Base-by-base conservation (phyloP, 2,888 invertebrate species). In the Agriotes lineatus region DNA sequence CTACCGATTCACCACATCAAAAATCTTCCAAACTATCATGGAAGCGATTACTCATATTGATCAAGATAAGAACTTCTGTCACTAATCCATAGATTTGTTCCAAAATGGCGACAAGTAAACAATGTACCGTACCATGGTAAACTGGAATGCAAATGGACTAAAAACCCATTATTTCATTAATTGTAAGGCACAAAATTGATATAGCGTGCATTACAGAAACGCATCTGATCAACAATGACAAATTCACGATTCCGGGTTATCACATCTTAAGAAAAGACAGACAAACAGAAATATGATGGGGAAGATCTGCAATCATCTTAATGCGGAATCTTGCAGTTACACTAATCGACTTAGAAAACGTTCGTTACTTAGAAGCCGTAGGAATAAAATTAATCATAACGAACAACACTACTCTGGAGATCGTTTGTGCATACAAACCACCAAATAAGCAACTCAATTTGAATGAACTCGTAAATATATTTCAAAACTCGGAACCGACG, bases 21-120 rank as follows among this genome's bases (percentile, higher is more conserved):
- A 45, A 7, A 45, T 14, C n/a, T 20, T 42, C 16, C 45, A 45
- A 14, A 19, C 45, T 14, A 14, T 45, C 16, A 5, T 45, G 9
- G 7, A 45, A 19, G 9, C 16, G 20, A 14, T 45, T 6, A 45
- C 16, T 6, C 20, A 45, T n/a, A 18, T 45, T 14, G 16, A 45
- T 18, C 45, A 45, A 14, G 16, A 9, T 45, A 45, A 45, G 3
- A 45, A 45, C 16, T 45, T 45, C 16, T 45, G 19, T 45, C 45
- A 3, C 16, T 10, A 42, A 42, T 42, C n/a, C 42, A 5, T 6
- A 42, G 4, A 10, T 42, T 42, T n/a, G n/a, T 42, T 42, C 16
- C 42, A 20, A 14, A 45, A 45, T 45, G 45, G 45, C 14, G 16
- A 18, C 19, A 45, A 45, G n/a, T 45, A 14, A 45, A 7, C 3